Evolutionary conservation across 2,797 vertebrate genomes (phyloP), one percentile per base, ranked within the genome.

Genomic region (Atherinosoma microstoma): DNA sequence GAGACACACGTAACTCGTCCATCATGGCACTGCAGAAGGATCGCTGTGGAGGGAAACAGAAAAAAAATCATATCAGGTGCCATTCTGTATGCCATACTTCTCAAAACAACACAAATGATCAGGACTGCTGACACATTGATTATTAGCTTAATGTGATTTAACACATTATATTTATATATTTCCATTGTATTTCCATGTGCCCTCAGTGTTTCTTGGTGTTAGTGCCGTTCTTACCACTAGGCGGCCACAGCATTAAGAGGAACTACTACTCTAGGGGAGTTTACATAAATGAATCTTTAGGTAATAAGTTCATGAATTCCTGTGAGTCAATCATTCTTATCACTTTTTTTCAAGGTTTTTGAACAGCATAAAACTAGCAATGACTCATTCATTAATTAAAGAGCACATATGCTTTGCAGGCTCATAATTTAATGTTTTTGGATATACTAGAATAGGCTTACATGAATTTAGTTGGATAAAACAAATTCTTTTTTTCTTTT

Each of bases 11-110:
- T 87, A 99, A 91, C 86, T 99, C 98, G 88, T 99, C 97, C 89
- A 98, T 95, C 97, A 99, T 97, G 89, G 97, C 97, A 56, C 97
- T 99, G 96, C 97, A 99, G 94, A 99, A 98, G 94, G 98, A 99
- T 91, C 96, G 95, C 98, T 99, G 94, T 29, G 73, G 75, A 75
- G 38, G 27, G 2, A 79, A 53, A 70, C 20, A 47, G 42, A 35
- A 58, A 15, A 40, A 63, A 3, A 53, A 27, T 32, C 2, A 30
- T 0, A 63, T 57, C 22, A 24, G 65, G 65, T 47, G 34, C 30
- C 64, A 2, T 5, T 65, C 29, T 58, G 63, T 58, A 38, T 12
- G 58, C 6, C 1, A 60, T 42, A 27, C 38, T 2, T 20, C 12
- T 74, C 36, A 60, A 68, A 61, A 8, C 30, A 7, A 6, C 6